Conservation (phyloP, 92 coral and sea anemone species). For the Epizoanthus illoricatus region DNA sequence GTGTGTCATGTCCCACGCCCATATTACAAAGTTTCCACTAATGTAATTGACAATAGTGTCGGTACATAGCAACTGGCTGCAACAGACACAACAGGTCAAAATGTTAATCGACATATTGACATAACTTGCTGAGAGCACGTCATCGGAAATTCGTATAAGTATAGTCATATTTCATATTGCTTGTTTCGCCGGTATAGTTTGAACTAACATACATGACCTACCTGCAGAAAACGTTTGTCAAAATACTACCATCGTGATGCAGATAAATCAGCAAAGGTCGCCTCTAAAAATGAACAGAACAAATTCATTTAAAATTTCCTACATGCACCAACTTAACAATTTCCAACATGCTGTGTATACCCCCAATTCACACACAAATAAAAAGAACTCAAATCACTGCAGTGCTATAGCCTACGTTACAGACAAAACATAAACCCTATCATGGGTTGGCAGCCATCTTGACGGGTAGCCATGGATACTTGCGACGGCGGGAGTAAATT, state of each 20-base stretch:
- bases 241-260: constrained; percentile 93
- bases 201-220: constrained; percentile 40
- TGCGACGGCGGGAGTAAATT: too few species aligned
- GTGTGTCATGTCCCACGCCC: constrained; percentile 99
- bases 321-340: too few species aligned
- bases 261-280: constrained; percentile 85
- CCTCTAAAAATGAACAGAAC: constrained; percentile 55
- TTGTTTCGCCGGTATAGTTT: too few species aligned
- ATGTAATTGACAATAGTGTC: constrained; percentile 90
- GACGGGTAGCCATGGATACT: too few species aligned
- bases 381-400: too few species aligned
- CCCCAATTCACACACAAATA: too few species aligned
- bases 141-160: too few species aligned
- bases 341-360: too few species aligned
- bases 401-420: too few species aligned
- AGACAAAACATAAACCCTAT: background rate
- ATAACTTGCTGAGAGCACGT: too few species aligned
- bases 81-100: constrained; percentile 5
- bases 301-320: background rate
- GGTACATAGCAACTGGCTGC: constrained; percentile 83
- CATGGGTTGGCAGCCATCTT: too few species aligned
- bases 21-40: constrained; percentile 79
- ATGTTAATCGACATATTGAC: background rate
- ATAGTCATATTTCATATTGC: too few species aligned
- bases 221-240: constrained; percentile 99